Evolutionary conservation across 2,113 vertebrate species (phyloP), one percentile per base, ranked within the genome.

Genomic region (Lipotes vexillifer): DNA sequence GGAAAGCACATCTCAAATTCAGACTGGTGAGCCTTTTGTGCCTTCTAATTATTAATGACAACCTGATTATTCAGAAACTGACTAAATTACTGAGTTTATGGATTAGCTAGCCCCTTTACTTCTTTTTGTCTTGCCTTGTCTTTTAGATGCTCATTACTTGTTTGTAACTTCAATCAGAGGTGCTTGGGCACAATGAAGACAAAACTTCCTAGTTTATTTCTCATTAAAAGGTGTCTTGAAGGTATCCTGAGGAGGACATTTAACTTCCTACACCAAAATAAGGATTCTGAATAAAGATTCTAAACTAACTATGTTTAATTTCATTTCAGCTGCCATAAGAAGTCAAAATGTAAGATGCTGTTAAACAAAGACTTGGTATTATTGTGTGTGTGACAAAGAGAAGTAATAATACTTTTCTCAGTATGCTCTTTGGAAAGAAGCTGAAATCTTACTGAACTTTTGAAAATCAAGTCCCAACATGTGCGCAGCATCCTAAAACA

Each of bases 361-460:
- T 71, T 92, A 74, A 93, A 94, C 77, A 59, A 93, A 94, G 25
- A 75, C 38, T 61, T n/a, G 17, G 3, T 86, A 63, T 75, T 69
- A 46, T 10, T 13, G 0, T 13, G 6, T 75, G 13, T 89, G 7
- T 23, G 8, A 57, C 36, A 31, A 88, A 93, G n/a, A 85, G n/a
- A 27, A 92, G 9, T 77, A 91, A 65, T 80, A 82, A 90, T 63
- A 95, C 31, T 78, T 86, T 91, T 38, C 46, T 66, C 31, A 92
- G 93, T n/a, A 72, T 15, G 8, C 36, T 46, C 68, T 95, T 84
- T 81, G 71, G 74, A 61, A 88, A 72, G 68, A 92, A 92, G 36
- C 14, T 83, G 52, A 94, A 97, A 72, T 94, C 27, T 80, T 93
- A 92, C 49, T 85, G 12, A 96, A 93, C 36, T 93, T 97, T 87